Base-by-base conservation (phyloP, 2,797 vertebrate genomes). In the Mionectes olivaceus region DNA sequence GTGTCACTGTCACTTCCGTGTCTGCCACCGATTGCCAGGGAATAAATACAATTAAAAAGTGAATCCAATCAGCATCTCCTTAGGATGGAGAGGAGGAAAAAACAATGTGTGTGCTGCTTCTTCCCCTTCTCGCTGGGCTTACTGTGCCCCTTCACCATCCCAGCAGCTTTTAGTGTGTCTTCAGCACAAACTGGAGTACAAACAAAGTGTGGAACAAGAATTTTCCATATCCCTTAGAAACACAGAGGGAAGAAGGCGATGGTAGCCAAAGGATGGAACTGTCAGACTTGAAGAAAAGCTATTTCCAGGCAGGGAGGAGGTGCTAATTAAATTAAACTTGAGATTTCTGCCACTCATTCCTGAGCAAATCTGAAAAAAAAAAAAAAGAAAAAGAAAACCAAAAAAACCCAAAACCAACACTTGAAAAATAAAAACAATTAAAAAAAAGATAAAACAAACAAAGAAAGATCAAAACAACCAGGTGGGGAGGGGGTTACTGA, bases 311-410 rank as follows among this genome's bases (percentile, higher is more conserved):
- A 63, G 91, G 88, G 89, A 87, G 89, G 84, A 93, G 91, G 67
- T 77, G 90, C 93, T 94, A 96, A 96, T 95, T 90, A 85, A 95
- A 96, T 97, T 85, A 94, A 93, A 93, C 78, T 19, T 74, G 78
- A 86, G 73, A 71, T 87, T 91, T 81, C 65, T 89, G 78, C 65
- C 49, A 11, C 79, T 94, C 71, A 10, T 56, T 92, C 71, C 73
- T 28, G 35, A 56, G 33, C 59, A 83, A 39, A 69, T 47, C 63
- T 50, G 64, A 61, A 19, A 35, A 41, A 33, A 57, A 70, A 28
- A 46, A 22, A 43, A 43, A 37, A 37, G 57, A 19, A 35, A 41
- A 33, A 57, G 65, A 28, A 46, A 22, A 43, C 18, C 7, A 21
- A 44, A 44, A 21, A 10, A 21, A 23, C 2, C 23, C 5, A 63